Percentiles rank a stretch among this genome's conserved stretches.
Evolutionary conservation across 2,113 vertebrate genomes (phyloP).

Genomic region (Dolichallabes microphthalmus): DNA sequence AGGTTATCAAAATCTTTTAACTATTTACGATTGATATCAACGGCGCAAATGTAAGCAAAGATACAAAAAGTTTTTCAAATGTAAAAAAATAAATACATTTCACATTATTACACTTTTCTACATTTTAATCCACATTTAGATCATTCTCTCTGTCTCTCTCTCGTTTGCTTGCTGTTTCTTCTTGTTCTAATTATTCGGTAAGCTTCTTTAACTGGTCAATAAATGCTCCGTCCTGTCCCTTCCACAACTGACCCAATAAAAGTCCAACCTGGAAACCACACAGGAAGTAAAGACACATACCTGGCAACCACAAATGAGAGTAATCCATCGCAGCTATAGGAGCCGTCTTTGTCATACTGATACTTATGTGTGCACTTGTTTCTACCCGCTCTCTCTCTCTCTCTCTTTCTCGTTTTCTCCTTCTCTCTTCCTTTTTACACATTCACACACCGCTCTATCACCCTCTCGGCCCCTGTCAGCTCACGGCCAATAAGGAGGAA

Average conservation of each 20-base stretch:
- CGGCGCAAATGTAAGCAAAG: not conserved
- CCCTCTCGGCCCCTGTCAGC: conserved; percentile 42
- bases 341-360: conserved; percentile 69
- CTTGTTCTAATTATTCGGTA: not conserved
- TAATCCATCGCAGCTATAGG: conserved; percentile 73
- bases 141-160: not conserved
- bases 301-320: conserved; percentile 76
- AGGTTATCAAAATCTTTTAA: not conserved
- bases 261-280: conserved; percentile 52
- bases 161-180: not conserved
- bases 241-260: conserved; percentile 42
- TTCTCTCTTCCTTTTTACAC: conserved; percentile 35
- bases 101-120: not conserved
- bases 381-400: not conserved
- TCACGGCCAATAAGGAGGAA: conserved; percentile 43
- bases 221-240: not conserved
- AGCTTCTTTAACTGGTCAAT: not conserved
- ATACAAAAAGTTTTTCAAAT: not conserved
- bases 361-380: conserved; percentile 40
- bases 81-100: not conserved
- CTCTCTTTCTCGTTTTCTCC: conserved; percentile 20
- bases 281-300: conserved; percentile 64
- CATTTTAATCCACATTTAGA: not conserved
- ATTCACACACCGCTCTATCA: conserved; percentile 23
- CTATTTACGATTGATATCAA: not conserved